phyloP scores from a whole-genome alignment of 2,797 vertebrate genomes.

The Tauraco hartlaubi region DNA sequence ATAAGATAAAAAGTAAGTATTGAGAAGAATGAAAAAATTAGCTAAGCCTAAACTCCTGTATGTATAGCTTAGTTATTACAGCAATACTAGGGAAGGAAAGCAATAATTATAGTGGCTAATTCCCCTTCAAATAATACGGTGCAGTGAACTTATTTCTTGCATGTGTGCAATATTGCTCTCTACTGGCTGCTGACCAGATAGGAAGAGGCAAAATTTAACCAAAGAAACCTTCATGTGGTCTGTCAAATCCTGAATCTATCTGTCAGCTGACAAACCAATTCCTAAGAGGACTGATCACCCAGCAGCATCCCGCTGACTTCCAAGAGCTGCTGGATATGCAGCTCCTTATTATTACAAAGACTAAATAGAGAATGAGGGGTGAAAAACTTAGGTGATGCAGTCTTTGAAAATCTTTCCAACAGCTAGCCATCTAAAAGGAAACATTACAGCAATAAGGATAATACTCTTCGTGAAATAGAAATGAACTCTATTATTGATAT shows the following conservation, averaged over 20 bases:
- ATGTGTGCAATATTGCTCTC: conserved; percentile 48
- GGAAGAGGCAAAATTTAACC: not conserved
- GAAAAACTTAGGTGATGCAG: not conserved
- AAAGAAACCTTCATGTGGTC: not conserved
- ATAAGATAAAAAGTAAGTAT: conserved; percentile 8
- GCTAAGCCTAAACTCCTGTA: conserved; percentile 1
- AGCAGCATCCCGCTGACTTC: not conserved
- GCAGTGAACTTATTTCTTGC: not conserved
- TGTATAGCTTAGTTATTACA: conserved; percentile 4
- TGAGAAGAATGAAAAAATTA: conserved; percentile 22
- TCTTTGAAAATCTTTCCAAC: not conserved
- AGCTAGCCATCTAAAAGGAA: not conserved
- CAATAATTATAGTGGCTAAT: conserved; percentile 30
- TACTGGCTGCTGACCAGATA: conserved; percentile 10
- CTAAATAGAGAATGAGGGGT: not conserved
- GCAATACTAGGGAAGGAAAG: not conserved
- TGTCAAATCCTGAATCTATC: not conserved
- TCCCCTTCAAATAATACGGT: not conserved
- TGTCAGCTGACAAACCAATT: not conserved
- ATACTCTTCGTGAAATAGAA: not conserved
- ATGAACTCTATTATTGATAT: not conserved
- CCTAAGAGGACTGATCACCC: not conserved
- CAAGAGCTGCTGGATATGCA: not conserved
- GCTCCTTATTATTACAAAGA: not conserved
- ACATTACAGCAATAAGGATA: not conserved